Percentiles rank a stretch among this genome's conserved stretches.
Evolutionary conservation across 2,113 vertebrate genomes (phyloP).

Genomic region (Crotalus tigris): DNA sequence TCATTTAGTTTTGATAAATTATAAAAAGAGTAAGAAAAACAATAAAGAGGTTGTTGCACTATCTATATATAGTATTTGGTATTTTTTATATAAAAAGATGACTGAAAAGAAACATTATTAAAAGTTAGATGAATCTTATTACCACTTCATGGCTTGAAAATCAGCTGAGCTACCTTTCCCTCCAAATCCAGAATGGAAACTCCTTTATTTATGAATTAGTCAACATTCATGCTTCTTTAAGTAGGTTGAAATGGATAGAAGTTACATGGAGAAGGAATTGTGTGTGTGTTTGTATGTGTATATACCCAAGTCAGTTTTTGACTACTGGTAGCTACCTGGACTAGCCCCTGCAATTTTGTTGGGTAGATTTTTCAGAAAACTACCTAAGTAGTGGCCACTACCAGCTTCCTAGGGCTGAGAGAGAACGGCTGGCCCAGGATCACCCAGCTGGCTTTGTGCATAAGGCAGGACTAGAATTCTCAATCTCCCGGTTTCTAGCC

Average conservation of each 20-base stretch:
- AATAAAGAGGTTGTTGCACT: background rate
- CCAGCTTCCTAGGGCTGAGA: background rate
- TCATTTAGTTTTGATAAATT: background rate
- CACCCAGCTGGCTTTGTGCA: background rate
- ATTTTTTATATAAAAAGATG: background rate
- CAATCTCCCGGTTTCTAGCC: background rate
- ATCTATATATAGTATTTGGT: background rate
- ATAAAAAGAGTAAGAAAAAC: background rate
- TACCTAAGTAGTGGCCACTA: background rate
- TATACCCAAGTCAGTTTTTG: background rate
- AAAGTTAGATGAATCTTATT: background rate
- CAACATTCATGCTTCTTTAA: background rate
- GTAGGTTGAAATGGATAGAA: background rate
- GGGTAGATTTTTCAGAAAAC: background rate
- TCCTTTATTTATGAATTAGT: background rate
- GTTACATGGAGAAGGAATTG: background rate
- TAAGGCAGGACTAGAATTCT: background rate
- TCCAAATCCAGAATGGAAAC: background rate
- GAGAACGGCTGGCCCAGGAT: background rate
- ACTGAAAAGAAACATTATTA: background rate
- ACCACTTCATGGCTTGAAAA: background rate
- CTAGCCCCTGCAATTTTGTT: background rate
- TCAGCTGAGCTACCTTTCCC: background rate
- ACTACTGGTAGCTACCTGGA: background rate
- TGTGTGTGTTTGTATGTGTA: background rate